A percentile compares a stretch with the other conserved stretches of the same genome.
phyloP scores from a whole-genome alignment of 1,140 invertebrate species.

The Aphidius gifuensis region DNA sequence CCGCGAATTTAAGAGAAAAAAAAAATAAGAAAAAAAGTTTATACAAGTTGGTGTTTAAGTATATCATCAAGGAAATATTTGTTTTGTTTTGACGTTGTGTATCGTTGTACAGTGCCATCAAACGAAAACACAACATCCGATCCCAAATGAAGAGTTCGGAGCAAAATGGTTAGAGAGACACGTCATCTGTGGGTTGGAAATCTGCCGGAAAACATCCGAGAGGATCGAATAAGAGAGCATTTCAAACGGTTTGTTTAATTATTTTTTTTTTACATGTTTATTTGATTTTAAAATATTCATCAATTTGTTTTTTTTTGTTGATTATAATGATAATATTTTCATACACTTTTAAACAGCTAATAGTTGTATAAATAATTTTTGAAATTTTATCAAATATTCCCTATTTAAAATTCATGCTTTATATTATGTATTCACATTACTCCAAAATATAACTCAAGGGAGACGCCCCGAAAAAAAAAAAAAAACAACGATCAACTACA shows the following conservation, averaged over 20 bases:
- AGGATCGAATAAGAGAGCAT: conserved; percentile 92
- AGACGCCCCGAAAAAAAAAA: too few species aligned
- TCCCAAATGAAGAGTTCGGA: conserved; percentile 69
- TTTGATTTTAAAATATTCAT: neutral
- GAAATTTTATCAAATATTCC: too few species aligned
- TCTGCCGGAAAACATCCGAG: conserved; percentile 97
- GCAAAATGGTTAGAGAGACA: conserved; percentile 99
- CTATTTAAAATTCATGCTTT: too few species aligned
- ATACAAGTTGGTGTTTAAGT: neutral
- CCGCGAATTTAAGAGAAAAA: neutral
- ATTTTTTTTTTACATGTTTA: conserved; percentile 1
- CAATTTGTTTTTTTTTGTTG: neutral
- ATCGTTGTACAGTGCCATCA: conserved; percentile 56
- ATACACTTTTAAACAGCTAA: too few species aligned
- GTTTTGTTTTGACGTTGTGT: conserved; percentile 46
- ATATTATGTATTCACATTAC: too few species aligned
- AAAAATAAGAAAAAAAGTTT: conserved; percentile 4
- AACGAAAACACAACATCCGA: conserved; percentile 60
- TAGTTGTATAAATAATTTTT: too few species aligned
- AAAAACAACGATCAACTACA: too few species aligned
- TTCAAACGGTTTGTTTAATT: conserved; percentile 84
- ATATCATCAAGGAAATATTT: neutral
- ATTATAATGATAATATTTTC: too few species aligned
- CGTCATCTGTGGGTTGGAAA: conserved; percentile 99
- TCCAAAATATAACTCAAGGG: too few species aligned